Conservation (phyloP, 1,140 invertebrate species). For the Cherax destructor region DNA sequence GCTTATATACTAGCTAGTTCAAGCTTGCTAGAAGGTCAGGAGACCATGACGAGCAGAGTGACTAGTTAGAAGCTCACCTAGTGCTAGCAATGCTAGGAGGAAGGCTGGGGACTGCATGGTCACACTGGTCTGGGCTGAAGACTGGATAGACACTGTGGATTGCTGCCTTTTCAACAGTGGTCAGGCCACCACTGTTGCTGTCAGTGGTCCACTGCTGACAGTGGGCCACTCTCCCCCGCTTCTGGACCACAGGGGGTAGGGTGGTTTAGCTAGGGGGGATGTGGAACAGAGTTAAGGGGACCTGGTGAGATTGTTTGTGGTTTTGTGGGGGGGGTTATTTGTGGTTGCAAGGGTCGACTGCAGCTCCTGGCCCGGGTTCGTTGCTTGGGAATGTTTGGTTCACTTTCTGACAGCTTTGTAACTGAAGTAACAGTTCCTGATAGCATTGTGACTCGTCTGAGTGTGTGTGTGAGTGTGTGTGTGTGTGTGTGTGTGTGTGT, state of each 20-base stretch:
- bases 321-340: not conserved
- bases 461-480: conserved; percentile 8
- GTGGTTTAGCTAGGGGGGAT: not conserved
- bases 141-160: not conserved
- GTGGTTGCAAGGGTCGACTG: no score
- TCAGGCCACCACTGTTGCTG: conserved; percentile 4
- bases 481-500: conserved; percentile 13
- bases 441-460: not conserved
- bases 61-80: not conserved
- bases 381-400: no score
- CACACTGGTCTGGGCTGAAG: not conserved
- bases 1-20: no score
- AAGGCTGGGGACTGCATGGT: conserved; percentile 2
- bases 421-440: not conserved
- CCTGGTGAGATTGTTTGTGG: not conserved
- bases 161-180: not conserved
- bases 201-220: not conserved
- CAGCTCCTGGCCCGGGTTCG: no score
- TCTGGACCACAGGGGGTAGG: not conserved
- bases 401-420: no score
- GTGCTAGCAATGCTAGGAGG: not conserved
- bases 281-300: not conserved
- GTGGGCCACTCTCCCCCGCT: not conserved
- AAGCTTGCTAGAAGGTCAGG: no score
- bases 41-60: not conserved